Conservation (phyloP, 2,113 vertebrate species). For the Psilopogon haemacephalus region DNA sequence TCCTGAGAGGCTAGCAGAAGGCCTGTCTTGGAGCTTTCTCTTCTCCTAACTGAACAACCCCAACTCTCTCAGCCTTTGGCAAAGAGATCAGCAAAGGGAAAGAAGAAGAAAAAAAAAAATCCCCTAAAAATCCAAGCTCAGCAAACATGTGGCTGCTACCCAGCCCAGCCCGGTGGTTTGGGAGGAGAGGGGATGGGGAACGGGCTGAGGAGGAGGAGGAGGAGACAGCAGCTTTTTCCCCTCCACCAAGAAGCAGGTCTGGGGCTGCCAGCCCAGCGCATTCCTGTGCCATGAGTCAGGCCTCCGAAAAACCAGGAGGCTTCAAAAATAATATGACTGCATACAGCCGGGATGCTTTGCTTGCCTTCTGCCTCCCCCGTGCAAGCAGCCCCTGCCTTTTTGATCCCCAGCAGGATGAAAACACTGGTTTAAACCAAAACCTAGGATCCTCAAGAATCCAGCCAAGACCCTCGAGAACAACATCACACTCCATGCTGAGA, state of each 20-base stretch:
- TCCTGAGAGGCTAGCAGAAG: no score
- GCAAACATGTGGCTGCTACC: constrained; percentile 40
- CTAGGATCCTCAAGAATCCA: neutral
- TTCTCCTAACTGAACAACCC: no score
- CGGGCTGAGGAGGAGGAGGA: neutral
- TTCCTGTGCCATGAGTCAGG: constrained; percentile 50
- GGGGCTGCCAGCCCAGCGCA: constrained; percentile 56
- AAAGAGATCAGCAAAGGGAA: no score
- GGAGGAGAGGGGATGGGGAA: neutral
- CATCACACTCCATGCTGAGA: fast-evolving
- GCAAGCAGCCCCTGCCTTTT: neutral
- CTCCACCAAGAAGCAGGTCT: constrained; percentile 23
- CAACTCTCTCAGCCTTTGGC: no score
- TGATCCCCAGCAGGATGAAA: neutral
- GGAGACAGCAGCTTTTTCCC: neutral
- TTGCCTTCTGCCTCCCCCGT: neutral
- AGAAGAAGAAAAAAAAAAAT: neutral
- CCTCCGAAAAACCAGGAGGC: constrained; percentile 40
- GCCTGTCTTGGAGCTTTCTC: no score
- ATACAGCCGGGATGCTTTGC: neutral
- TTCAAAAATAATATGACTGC: neutral
- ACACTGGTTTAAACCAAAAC: neutral
- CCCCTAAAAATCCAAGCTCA: constrained; percentile 36
- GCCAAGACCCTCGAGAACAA: neutral
- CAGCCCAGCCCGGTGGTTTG: neutral